A percentile compares a stretch with the other conserved stretches of the same genome.
Conservation (phyloP, 2,888 invertebrate genomes). For the Pheosia tremula region DNA sequence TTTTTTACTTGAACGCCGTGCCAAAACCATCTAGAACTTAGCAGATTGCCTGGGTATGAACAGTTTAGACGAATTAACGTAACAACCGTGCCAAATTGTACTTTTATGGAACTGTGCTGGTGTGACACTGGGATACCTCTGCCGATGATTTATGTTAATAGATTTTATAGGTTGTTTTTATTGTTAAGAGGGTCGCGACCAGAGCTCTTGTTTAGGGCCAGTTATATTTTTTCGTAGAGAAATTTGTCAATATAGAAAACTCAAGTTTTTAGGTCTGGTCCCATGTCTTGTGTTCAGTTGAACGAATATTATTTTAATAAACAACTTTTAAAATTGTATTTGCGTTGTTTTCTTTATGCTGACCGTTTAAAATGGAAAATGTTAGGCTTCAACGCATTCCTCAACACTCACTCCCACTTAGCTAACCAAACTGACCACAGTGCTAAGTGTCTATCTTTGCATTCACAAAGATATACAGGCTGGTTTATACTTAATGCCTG, state of each 20-base stretch:
- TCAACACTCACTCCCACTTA: too few species aligned
- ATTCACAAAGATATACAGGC: too few species aligned
- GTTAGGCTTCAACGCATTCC: too few species aligned
- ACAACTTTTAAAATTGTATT: slow-evolving; percentile 78
- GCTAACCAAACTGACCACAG: too few species aligned
- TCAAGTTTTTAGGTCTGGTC: slow-evolving; percentile 81
- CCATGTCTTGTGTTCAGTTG: slow-evolving; percentile 82
- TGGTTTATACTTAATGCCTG: too few species aligned
- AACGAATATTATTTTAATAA: slow-evolving; percentile 85
- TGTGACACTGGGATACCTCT: slow-evolving; percentile 25
- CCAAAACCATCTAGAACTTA: slow-evolving; percentile 75
- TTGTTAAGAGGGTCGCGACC: slow-evolving; percentile 80
- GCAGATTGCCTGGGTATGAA: slow-evolving; percentile 48
- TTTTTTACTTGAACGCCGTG: slow-evolving; percentile 44
- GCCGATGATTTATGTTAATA: slow-evolving; percentile 72
- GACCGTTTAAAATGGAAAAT: too few species aligned
- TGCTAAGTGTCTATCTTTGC: too few species aligned
- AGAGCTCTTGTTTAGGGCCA: slow-evolving; percentile 50
- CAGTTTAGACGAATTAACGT: slow-evolving; percentile 54
- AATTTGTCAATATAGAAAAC: slow-evolving; percentile 79
- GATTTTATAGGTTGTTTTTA: slow-evolving; percentile 84
- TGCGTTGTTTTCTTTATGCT: slow-evolving; percentile 4
- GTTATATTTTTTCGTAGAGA: slow-evolving; percentile 68
- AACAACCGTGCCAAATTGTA: slow-evolving; percentile 78
- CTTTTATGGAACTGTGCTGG: slow-evolving; percentile 31